phyloP scores from a whole-genome alignment of 2,888 invertebrate species.

The Dasypolia templi region DNA sequence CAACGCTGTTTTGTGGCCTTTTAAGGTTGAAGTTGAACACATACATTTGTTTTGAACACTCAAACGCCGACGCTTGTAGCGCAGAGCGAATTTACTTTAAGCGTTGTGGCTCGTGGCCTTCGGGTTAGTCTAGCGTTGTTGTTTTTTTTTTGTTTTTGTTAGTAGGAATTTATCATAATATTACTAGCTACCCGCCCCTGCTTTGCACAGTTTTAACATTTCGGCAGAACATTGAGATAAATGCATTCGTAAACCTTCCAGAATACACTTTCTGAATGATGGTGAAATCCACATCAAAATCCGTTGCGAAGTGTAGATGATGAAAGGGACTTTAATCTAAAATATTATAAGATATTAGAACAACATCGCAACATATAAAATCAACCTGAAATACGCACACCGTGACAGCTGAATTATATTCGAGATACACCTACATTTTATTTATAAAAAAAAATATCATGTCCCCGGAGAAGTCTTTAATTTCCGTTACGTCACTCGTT shows the following conservation, averaged over 20 bases:
- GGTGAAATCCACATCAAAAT: not conserved
- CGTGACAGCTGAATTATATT: constrained; percentile 61
- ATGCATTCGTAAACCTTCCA: not conserved
- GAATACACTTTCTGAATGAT: not conserved
- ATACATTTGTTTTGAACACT: too few relatives aligned
- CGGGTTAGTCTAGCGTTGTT: not conserved
- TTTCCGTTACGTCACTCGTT: constrained; percentile 90
- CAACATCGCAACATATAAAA: constrained; percentile 28
- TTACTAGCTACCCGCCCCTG: not conserved
- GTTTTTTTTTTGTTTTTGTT: too few relatives aligned
- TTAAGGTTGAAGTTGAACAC: too few relatives aligned
- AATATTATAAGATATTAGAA: not conserved
- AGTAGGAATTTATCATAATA: not conserved
- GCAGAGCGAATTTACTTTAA: too few relatives aligned
- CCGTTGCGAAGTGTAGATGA: not conserved
- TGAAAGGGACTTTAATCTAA: not conserved
- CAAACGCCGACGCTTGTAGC: too few relatives aligned
- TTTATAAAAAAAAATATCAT: constrained; percentile 73
- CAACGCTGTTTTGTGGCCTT: too few relatives aligned
- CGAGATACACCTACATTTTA: constrained; percentile 63
- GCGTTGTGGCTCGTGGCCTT: too few relatives aligned
- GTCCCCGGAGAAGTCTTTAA: constrained; percentile 85
- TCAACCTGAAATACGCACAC: constrained; percentile 53
- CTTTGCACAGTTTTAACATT: too few relatives aligned
- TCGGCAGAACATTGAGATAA: not conserved